Base-by-base conservation (phyloP, 2,888 invertebrate species). In the Sarcophaga caerulescens region DNA sequence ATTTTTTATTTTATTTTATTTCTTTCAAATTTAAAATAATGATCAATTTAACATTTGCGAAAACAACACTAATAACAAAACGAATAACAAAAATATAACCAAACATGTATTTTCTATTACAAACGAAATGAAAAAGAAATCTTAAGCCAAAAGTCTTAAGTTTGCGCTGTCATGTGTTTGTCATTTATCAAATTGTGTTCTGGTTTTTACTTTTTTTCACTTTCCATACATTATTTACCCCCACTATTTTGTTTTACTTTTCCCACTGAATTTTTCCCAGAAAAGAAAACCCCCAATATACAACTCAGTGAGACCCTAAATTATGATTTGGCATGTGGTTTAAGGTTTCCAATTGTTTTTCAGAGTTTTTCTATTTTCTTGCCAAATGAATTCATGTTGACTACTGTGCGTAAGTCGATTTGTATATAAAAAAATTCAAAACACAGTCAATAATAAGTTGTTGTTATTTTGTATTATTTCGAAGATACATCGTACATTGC, bases 121-220 rank as follows among this genome's bases (percentile, higher is more conserved):
- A 35, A 35, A 35, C 10, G 35, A 35, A 35, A 35, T 0, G 1
- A 52, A 14, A 5, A 17, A 14, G 17, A 52, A 52, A 52, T 52
- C 17, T 14, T 52, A 52, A 14, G 52, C 17, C 52, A 52, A 52
- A 52, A 17, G 52, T 52, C 45, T 68, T 45, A 14, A 44, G 45
- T 47, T 68, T 45, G 19, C 11, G 19, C 12, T 68, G 68, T 68
- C 68, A 68, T 45, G 21, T 47, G 68, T 14, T 47, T 68, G 68
- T 68, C 68, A 68, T 68, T 68, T 68, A 68, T 68, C 68, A 68
- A 68, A 45, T 10, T 35, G 35, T 19, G 25, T 44, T 65, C 8
- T 17, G 17, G n/a, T 68, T 66, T 19, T 19, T 45, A 21, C 44
- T 45, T 19, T 66, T n/a, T 19, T 12, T 21, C n/a, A n/a, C n/a